Evolutionary conservation across 1,140 invertebrate species (phyloP), one percentile per base, ranked within the genome.

Genomic region (Achroia grisella): DNA sequence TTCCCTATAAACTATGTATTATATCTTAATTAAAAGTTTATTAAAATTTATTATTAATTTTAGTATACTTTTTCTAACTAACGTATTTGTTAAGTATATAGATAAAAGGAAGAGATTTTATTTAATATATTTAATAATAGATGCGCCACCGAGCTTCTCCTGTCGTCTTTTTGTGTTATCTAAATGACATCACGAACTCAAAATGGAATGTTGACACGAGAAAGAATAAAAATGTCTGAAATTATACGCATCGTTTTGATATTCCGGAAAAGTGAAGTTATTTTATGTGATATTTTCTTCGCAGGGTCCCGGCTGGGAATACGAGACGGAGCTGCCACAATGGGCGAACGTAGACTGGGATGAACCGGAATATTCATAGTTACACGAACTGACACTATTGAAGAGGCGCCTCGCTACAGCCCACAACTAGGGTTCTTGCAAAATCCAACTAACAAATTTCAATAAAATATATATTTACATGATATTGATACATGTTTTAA

Each of bases 271-370:
- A 31, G 8, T 15, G n/a, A 17, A 37, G 4, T 23, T 15, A 37
- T 5, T 15, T 17, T 10, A 17, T n/a, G n/a, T n/a, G n/a, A 17
- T 8, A 6, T 10, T 17, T 37, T 37, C 2, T 37, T 4, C 13
- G 8, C 73, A 94, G 92, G 95, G 95, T 33, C 92, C 94, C 28
- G 94, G 92, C 13, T 97, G 95, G 95, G 92, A 93, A 65, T 97
- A 94, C 78, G 91, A 95, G 79, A 97, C 95, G 0, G 91, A 94
- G 58, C 83, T 97, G 44, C 96, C 96, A 1, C 91, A 92, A 23
- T 97, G 96, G 96, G 95, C 95, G 9, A 88, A 88, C 56, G 89
- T 92, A 13, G 93, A 96, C 46, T 96, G 94, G 94, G 87, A 87
- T 28, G 92, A 93, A 52, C 71, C 86, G 10, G 88, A 89, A 37